phyloP scores from a whole-genome alignment of 1,140 invertebrate species.

The Argopecten irradians region DNA sequence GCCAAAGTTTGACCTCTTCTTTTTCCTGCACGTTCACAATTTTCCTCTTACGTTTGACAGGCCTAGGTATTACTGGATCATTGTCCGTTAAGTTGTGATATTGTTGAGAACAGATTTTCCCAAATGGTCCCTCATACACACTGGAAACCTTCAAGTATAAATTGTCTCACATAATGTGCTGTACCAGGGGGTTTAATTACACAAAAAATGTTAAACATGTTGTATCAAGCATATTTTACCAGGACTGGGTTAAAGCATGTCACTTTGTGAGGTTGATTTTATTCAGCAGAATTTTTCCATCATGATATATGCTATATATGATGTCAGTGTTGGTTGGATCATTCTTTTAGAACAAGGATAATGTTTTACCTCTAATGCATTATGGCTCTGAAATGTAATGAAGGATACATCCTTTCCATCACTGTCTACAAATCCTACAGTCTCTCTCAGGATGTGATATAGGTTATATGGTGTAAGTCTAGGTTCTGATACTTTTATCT shows the following conservation, averaged over 20 bases:
- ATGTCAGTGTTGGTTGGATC: neutral
- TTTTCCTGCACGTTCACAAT: slow-evolving; percentile 20
- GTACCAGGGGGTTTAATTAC: too few relatives aligned
- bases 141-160: slow-evolving; percentile 32
- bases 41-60: neutral
- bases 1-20: slow-evolving; percentile 31
- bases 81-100: slow-evolving; percentile 46
- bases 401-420: neutral
- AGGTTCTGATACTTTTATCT: neutral
- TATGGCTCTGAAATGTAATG: neutral
- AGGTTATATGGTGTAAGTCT: neutral
- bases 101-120: slow-evolving; percentile 25
- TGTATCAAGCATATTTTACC: neutral
- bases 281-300: slow-evolving; percentile 26
- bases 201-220: neutral
- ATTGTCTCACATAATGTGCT: too few relatives aligned
- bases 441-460: neutral
- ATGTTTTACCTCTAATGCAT: neutral
- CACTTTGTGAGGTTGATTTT: neutral
- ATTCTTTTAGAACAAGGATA: too few relatives aligned
- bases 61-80: slow-evolving; percentile 1
- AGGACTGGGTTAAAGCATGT: neutral
- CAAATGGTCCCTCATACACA: slow-evolving; percentile 37
- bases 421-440: neutral
- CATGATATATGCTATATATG: neutral